Conservation (phyloP, 1,140 invertebrate genomes). For the Dreissena rostriformis region DNA sequence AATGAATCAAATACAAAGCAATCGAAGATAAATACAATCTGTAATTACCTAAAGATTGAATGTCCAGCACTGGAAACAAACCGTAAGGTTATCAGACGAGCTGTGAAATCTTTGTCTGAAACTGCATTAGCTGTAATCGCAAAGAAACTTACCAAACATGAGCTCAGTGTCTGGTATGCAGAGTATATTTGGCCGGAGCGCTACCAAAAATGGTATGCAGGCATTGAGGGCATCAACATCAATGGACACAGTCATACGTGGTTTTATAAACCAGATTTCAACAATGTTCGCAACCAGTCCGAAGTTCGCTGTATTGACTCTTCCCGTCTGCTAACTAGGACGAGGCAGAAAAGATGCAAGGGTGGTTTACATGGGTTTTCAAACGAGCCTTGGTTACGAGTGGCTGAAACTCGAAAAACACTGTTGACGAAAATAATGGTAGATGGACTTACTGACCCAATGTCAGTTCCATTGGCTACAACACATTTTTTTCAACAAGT, state of each 20-base stretch:
- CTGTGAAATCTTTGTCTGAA: slow-evolving; percentile 7
- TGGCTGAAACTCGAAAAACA: slow-evolving; percentile 1
- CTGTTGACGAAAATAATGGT: slow-evolving; percentile 26
- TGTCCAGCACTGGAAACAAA: neutral
- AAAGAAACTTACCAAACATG: slow-evolving; percentile 5
- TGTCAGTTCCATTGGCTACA: slow-evolving; percentile 25
- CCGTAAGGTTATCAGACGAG: neutral
- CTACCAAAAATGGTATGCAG: neutral
- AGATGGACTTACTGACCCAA: slow-evolving; percentile 29
- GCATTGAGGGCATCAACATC: neutral
- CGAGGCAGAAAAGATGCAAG: slow-evolving; percentile 11
- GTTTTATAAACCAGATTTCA: slow-evolving; percentile 43
- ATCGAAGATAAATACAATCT: neutral
- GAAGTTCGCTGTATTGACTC: slow-evolving; percentile 29
- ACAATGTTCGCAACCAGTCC: neutral
- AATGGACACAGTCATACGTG: neutral
- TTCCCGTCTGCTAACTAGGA: slow-evolving; percentile 10
- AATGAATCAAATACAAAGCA: slow-evolving; percentile 17
- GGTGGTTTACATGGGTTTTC: slow-evolving; percentile 9
- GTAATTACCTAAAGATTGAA: too few relatives aligned
- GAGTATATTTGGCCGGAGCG: neutral
- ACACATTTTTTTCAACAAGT: slow-evolving; percentile 31
- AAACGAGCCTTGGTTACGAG: slow-evolving; percentile 2
- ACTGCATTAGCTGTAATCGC: neutral
- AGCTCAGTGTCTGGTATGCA: neutral